Percentiles rank a stretch among this genome's conserved stretches.
These are phyloP conservation scores for Yasuhikotakia modesta DNA, from an alignment of 2,797 vertebrate species.

Conservation along the genomic window DNA sequence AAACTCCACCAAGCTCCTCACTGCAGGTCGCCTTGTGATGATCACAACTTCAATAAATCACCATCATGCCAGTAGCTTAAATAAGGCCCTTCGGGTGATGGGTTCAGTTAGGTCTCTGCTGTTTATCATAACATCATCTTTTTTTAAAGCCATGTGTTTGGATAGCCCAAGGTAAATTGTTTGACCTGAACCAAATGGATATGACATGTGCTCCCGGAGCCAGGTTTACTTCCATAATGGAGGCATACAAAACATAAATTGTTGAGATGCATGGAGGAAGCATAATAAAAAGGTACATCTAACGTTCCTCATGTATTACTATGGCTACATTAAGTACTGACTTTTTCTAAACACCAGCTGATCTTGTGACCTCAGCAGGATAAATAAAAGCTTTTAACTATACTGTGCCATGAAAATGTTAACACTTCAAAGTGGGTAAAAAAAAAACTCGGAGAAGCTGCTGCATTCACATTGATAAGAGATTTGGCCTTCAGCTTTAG, in stretches of 20 bases:
- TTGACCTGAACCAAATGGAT: conserved; percentile 26
- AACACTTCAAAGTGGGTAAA: neutral
- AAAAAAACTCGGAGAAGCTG: neutral
- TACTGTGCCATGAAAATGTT: neutral
- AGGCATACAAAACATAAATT: neutral
- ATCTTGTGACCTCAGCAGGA: neutral
- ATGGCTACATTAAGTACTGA: neutral
- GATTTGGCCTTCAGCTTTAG: neutral
- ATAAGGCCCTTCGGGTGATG: neutral
- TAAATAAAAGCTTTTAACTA: conserved; percentile 12
- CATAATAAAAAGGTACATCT: neutral
- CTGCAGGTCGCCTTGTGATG: conserved; percentile 23
- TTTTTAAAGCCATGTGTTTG: conserved; percentile 15
- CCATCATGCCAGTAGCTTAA: conserved; percentile 23
- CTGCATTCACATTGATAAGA: conserved; percentile 3
- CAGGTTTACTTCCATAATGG: conserved; percentile 12
- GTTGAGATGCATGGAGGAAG: neutral
- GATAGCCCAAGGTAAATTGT: conserved; percentile 38
- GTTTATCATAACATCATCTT: conserved; percentile 34
- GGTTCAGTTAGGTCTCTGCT: conserved; percentile 3
- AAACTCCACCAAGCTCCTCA: conserved; percentile 7
- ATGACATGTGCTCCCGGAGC: conserved; percentile 22
- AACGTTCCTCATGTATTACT: neutral
- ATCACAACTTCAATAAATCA: conserved; percentile 38
- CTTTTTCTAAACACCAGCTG: neutral